Base-by-base conservation (phyloP, 2,888 invertebrate genomes). In the Phengaris alcon region DNA sequence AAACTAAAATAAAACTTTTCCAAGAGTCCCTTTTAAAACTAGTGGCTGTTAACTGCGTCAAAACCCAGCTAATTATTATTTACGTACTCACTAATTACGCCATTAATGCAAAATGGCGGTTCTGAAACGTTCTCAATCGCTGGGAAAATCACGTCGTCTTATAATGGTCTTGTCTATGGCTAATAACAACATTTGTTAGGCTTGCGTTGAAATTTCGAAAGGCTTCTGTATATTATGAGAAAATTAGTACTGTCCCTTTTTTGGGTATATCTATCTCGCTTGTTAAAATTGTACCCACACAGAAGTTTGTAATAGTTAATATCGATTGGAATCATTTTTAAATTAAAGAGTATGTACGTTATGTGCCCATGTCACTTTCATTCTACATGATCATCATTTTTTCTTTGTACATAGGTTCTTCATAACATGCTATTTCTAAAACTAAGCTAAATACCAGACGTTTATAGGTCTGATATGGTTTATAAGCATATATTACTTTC, bases 41-140 rank as follows among this genome's bases (percentile, higher is more conserved):
- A 64, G 44, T 35, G 35, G 64, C 44, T 35, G 35, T 35, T 35
- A 5, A 64, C 35, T 44, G 35, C 9, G 2, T 35, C 48, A 15
- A 52, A 70, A 12, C 54, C 51, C 6, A 72, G 51, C 72, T 52
- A 72, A 72, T 52, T 22, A 13, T 35, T 13, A 54, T 54, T 72
- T 54, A 51, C 54, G 72, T 6, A 72, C 35, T 72, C 52, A 9
- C 72, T 72, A 72, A 72, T 72, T 72, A 72, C 52, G 54, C 35
- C 72, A 52, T 22, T 13, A 54, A 72, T 72, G 35, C 51, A 72
- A 54, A 54, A 51, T 72, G 72, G 54, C 72, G 54, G 22, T 12
- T 51, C n/a, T 22, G 69, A 12, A 7, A 48, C 15, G 46, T 22
- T 52, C 51, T 15, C 51, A 35, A 72, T 72, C 52, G 35, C 54